Conservation (phyloP, 1,140 invertebrate species). For the Apocrypta bakeri region DNA sequence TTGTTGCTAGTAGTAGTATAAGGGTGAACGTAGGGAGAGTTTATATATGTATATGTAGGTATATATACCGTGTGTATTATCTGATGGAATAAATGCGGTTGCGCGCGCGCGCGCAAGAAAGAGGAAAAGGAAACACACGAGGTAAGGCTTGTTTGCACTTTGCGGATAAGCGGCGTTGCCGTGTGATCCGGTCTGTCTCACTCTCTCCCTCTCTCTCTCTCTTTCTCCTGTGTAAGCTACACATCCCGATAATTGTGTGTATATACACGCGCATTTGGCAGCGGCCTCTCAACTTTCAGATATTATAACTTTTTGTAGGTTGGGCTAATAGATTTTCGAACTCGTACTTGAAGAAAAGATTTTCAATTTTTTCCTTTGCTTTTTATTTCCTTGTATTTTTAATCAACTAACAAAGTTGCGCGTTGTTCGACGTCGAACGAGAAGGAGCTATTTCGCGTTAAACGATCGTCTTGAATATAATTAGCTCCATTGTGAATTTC, state of each 20-base stretch:
- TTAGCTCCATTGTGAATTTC: no score
- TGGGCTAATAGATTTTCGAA: not conserved
- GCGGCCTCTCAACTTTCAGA: not conserved
- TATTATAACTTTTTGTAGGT: not conserved
- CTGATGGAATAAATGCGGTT: slow-evolving; percentile 36
- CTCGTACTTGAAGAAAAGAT: not conserved
- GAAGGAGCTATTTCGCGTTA: no score
- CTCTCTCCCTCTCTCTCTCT: no score
- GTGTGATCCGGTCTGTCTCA: slow-evolving; percentile 15
- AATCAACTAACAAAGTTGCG: no score
- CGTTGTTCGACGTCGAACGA: no score
- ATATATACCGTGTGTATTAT: slow-evolving; percentile 19
- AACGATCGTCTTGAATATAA: no score
- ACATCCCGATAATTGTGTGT: slow-evolving; percentile 25
- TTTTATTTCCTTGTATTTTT: no score
- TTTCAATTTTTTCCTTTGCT: not conserved
- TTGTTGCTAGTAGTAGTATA: no score
- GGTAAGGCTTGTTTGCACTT: slow-evolving; percentile 45
- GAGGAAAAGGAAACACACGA: slow-evolving; percentile 19
- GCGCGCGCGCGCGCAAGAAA: slow-evolving; percentile 17
- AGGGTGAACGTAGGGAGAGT: no score
- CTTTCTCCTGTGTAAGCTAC: not conserved
- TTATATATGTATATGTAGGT: not conserved
- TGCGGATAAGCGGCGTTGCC: slow-evolving; percentile 43
- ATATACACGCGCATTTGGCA: not conserved